A percentile compares a stretch with the other conserved stretches of the same genome.
Conservation (phyloP, 2,797 vertebrate genomes). For the Dendrocincla tyrannina region DNA sequence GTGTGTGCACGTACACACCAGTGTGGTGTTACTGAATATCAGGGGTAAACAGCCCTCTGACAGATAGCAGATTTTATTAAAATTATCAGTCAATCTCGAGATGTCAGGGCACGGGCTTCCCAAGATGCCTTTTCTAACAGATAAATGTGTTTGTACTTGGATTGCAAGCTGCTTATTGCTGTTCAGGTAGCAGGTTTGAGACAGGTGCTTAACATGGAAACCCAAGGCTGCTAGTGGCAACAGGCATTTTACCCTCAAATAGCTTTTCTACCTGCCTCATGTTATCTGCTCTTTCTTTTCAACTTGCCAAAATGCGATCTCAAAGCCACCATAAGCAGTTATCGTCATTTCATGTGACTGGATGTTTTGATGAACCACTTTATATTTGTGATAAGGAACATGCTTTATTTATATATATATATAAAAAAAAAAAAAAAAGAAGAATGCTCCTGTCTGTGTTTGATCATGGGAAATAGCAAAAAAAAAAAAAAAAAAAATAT, state of each 20-base stretch:
- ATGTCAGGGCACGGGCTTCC: not conserved
- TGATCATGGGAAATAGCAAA: not conserved
- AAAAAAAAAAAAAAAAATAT: too few relatives aligned
- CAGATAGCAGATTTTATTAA: not conserved
- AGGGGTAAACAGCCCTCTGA: not conserved
- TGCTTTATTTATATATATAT: too few relatives aligned
- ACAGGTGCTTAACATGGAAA: not conserved
- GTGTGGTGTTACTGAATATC: accelerated
- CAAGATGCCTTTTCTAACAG: not conserved
- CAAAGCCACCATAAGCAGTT: not conserved
- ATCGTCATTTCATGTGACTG: not conserved
- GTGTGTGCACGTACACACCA: accelerated
- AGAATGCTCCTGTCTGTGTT: not conserved
- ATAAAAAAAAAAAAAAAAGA: too few relatives aligned
- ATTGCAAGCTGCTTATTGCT: not conserved
- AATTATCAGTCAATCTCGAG: not conserved
- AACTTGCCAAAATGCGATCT: not conserved
- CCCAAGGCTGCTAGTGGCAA: not conserved
- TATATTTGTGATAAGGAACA: not conserved
- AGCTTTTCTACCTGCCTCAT: not conserved
- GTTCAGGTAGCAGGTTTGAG: not conserved
- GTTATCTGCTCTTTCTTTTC: not conserved
- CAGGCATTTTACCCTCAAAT: not conserved
- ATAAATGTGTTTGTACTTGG: not conserved
- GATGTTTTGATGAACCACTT: not conserved